phyloP scores from a whole-genome alignment of 2,113 vertebrate species.

The Danio rerio region DNA sequence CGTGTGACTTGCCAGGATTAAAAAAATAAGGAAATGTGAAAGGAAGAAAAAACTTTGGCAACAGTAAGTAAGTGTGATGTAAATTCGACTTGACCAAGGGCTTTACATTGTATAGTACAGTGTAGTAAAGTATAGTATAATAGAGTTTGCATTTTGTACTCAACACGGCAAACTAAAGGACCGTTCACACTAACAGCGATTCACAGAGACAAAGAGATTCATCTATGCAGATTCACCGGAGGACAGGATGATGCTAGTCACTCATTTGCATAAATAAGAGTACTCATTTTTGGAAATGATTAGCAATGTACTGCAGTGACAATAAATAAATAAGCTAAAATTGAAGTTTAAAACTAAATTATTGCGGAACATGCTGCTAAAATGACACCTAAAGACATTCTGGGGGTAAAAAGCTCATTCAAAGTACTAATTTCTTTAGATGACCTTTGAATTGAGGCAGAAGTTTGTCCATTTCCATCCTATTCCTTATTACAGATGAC shows the following conservation, averaged over 20 bases:
- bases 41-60: conserved; percentile 73
- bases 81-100: conserved; percentile 48
- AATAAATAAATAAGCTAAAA: background rate
- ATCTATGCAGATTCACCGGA: too few relatives aligned
- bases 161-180: background rate
- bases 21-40: conserved; percentile 22
- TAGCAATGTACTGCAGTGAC: background rate
- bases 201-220: background rate
- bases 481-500: background rate
- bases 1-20: conserved; percentile 51
- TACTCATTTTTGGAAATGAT: background rate
- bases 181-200: conserved; percentile 8
- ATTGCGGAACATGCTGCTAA: too few relatives aligned
- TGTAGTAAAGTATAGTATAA: too few relatives aligned
- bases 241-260: background rate
- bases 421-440: background rate
- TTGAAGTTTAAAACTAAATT: too few relatives aligned
- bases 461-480: background rate
- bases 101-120: conserved; percentile 15
- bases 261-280: background rate
- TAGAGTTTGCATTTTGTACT: conserved; percentile 3
- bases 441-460: background rate
- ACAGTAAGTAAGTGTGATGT: conserved; percentile 58
- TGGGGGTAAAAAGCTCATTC: too few relatives aligned
- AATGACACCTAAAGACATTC: too few relatives aligned